Conservation (phyloP, 2,113 vertebrate genomes). For the Pseudolaguvia tuberculata region DNA sequence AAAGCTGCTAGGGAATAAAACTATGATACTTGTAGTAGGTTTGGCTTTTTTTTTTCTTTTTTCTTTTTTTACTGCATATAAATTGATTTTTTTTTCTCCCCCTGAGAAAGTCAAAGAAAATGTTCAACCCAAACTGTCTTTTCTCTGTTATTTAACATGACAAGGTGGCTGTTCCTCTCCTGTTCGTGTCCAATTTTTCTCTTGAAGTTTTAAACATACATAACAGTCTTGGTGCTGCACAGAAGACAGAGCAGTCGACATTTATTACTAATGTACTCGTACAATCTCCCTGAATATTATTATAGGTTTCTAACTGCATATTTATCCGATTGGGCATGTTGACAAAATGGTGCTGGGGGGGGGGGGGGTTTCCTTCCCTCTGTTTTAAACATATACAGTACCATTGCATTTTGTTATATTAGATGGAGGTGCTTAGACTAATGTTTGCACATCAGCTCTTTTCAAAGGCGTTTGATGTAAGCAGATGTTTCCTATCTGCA, state of each 20-base stretch:
- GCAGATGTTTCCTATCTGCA: constrained; percentile 40
- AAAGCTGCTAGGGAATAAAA: background rate
- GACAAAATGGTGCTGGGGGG: background rate
- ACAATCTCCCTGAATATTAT: background rate
- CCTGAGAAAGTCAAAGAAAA: constrained; percentile 9
- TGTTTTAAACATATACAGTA: background rate
- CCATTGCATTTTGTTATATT: background rate
- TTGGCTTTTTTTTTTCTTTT: background rate
- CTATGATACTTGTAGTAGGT: background rate
- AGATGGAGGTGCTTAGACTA: constrained; percentile 13
- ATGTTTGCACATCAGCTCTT: background rate
- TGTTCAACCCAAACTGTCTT: constrained; percentile 1
- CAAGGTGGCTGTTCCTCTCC: constrained; percentile 13
- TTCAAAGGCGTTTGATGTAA: constrained; percentile 30
- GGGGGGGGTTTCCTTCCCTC: background rate
- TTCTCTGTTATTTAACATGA: constrained; percentile 1
- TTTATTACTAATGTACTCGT: background rate
- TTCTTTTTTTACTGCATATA: background rate
- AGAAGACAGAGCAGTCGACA: background rate
- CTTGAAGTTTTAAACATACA: constrained; percentile 11
- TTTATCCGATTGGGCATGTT: background rate
- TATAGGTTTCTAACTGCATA: background rate
- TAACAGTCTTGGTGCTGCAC: background rate
- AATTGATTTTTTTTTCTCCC: constrained; percentile 24
- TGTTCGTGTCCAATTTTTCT: constrained; percentile 10